Evolutionary conservation across 2,113 vertebrate genomes (phyloP), one percentile per base, ranked within the genome.

Genomic region (Pteropus alecto): DNA sequence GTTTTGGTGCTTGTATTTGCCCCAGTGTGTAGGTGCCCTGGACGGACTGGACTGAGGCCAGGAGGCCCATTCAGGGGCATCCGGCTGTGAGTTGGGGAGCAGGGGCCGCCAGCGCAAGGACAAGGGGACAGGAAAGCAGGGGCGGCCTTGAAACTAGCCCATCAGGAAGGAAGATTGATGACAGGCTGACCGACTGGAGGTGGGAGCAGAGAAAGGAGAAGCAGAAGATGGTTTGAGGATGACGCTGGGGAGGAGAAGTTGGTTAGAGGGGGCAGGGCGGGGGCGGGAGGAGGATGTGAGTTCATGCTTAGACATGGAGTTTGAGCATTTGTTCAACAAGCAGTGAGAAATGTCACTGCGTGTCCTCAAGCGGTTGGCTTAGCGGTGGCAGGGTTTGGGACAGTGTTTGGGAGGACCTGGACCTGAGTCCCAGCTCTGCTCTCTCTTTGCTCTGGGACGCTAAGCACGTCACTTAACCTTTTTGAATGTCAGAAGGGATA

Each of bases 221-320:
- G 51, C 6, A 14, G n/a, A 5, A 8, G 61, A 30, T 0, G 3
- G 61, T 3, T 1, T 18, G 28, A 35, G 76, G 33, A 76, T 14
- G 6, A 13, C 0, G 11, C 18, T 7, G 0, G 0, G 48, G 22
- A 67, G 48, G 21, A 67, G 63, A n/a, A 14, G 84, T 11, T 46
- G 54, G 26, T 22, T 26, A 19, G 30, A 13, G 19, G 2, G 15
- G 33, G 3, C 15, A 15, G 68, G 21, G 68, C 6, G 21, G 68
- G 56, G 60, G 12, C 3, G 28, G 13, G 22, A 93, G 86, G 30
- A 56, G 41, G 51, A 82, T 0, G 18, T 24, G 48, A 65, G 21
- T 3, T 63, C 28, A 24, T 2, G 73, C 54, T 82, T n/a, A 30
- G 73, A 67, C 2, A 1, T 26, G 4, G 35, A 33, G 24, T 79